Conservation (phyloP, 64 coral and sea anemone species). For the Montipora foliosa region DNA sequence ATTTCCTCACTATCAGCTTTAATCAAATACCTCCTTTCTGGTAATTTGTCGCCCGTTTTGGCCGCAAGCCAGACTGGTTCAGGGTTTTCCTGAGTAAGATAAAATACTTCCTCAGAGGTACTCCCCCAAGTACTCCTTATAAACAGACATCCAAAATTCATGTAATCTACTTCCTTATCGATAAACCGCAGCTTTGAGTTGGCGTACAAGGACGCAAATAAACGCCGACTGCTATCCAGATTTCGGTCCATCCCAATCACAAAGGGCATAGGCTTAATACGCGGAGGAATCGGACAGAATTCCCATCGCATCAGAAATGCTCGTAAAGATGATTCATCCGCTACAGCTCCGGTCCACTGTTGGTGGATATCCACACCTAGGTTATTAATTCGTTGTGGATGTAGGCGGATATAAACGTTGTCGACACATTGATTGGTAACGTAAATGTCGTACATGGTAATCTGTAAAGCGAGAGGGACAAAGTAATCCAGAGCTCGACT, state of each 20-base stretch:
- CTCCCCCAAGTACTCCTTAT: neutral
- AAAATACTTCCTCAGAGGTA: neutral
- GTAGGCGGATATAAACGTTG: neutral
- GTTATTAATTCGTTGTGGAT: neutral
- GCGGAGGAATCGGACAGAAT: neutral
- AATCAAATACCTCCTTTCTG: neutral
- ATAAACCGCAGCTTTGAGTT: neutral
- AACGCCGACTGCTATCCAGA: neutral
- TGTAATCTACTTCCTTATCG: neutral
- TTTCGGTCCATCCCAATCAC: neutral
- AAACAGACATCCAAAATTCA: neutral
- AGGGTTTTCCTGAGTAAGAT: neutral
- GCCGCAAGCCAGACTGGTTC: neutral
- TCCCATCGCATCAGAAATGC: neutral
- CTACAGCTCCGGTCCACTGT: too few relatives aligned
- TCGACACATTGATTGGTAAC: neutral
- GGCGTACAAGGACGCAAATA: neutral
- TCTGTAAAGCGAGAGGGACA: too few relatives aligned
- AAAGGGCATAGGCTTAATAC: neutral
- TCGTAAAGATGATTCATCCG: too few relatives aligned
- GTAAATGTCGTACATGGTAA: slow-evolving; percentile 19
- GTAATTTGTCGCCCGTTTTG: neutral
- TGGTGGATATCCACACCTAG: too few relatives aligned
- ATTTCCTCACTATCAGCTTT: neutral
- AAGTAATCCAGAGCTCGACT: too few relatives aligned